Evolutionary conservation across 2,888 invertebrate species (phyloP).

Genomic region (Drosophila testacea): DNA sequence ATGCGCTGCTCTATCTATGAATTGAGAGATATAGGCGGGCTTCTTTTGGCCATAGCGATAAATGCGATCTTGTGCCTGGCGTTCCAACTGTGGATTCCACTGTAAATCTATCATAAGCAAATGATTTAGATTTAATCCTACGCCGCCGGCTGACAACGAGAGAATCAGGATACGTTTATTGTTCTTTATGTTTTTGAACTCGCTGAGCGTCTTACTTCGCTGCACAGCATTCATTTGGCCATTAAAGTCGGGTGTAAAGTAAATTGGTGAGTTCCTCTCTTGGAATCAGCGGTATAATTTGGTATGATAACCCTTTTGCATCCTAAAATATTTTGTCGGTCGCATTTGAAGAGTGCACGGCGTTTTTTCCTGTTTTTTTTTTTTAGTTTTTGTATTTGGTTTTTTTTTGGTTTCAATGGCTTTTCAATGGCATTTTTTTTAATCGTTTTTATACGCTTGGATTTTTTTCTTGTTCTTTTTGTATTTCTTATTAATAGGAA

Average conservation of each 20-base stretch:
- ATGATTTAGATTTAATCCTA: slow-evolving; percentile 97
- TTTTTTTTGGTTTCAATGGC: too few species aligned
- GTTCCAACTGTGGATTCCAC: slow-evolving; percentile 98
- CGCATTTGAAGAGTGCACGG: too few species aligned
- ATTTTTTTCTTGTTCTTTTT: too few species aligned
- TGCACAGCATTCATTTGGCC: slow-evolving; percentile 7
- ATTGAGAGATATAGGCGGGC: slow-evolving; percentile 92
- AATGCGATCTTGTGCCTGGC: slow-evolving; percentile 96
- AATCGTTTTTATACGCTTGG: too few species aligned
- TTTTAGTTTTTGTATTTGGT: too few species aligned
- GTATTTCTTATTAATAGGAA: too few species aligned
- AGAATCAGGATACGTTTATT: slow-evolving; percentile 88
- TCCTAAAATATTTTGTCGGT: too few species aligned
- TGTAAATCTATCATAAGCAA: slow-evolving; percentile 95
- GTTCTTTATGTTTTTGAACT: slow-evolving; percentile 5
- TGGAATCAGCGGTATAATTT: too few species aligned
- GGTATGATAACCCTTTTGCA: too few species aligned
- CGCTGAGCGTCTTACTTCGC: slow-evolving; percentile 10
- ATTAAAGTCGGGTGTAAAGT: slow-evolving; percentile 15
- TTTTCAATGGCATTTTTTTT: too few species aligned
- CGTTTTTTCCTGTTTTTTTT: too few species aligned
- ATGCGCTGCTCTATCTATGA: slow-evolving; percentile 95
- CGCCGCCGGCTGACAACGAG: slow-evolving; percentile 96
- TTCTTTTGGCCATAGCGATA: slow-evolving; percentile 95
- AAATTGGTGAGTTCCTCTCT: too few species aligned